Evolutionary conservation across 2,113 vertebrate genomes (phyloP), one percentile per base, ranked within the genome.

Genomic region (Zosterops hypoxanthus): DNA sequence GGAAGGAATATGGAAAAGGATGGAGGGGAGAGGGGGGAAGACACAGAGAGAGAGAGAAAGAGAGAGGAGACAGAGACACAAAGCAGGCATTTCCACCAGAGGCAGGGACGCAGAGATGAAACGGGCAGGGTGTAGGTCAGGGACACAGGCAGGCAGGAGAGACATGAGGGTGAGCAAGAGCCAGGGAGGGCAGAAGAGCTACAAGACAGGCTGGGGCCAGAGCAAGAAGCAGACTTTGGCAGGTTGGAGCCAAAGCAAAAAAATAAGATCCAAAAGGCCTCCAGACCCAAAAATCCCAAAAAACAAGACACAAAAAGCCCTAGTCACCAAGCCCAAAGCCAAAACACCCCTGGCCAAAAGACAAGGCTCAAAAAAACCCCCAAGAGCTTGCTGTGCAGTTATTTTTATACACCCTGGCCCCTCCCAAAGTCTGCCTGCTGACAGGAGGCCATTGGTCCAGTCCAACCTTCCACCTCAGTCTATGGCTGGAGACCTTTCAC

Each of bases 111-210:
- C 8, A 59, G 57, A 24, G n/a, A 15, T 7, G 22, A 36, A 60
- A 24, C 59, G 39, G 17, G 36, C 11, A 61, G 59, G 59, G 34
- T 11, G 2, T 39, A 8, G 34, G 24, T 36, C 59, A 61, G 36
- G 25, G 25, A 39, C 59, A 41, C 36, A 46, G 50, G 12, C 21
- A 46, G 6, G 13, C 22, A 68, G 42, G 13, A 57, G 17, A 81
- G 31, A 21, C 4, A 11, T 1, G 8, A 47, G 23, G 21, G 26
- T 8, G 5, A 81, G 3, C n/a, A 81, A 47, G 10, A 29, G 8
- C 26, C 60, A 65, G 8, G 0, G 0, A 57, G 52, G 23, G 28
- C 23, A 69, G 28, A 4, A 47, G 22, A 81, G 28, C 14, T 28
- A 22, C 41, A 68, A 57, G 23, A 11, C 14, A 49, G 11, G 14